Evolutionary conservation across 1,140 invertebrate species (phyloP), one percentile per base, ranked within the genome.

Genomic region (Drusus annulatus): DNA sequence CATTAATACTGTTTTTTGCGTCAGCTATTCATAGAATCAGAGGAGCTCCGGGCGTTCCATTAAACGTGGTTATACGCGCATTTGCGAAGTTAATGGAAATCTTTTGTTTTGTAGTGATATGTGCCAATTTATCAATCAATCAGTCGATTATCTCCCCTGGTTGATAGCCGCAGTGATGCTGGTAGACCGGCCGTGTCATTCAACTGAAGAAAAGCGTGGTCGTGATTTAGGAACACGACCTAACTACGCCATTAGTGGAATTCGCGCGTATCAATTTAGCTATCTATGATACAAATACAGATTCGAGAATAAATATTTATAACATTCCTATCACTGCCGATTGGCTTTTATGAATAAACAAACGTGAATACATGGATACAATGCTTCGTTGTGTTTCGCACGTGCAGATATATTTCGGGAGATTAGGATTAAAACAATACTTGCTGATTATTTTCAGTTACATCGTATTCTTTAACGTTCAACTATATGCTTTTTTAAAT

Each of bases 41-140:
- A 36, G 36, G 6, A 28, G 23, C 62, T 65, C 23, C 62, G 13
- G 62, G 62, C 23, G 28, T 65, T 65, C n/a, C 7, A 17, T 15
- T 28, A n/a, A 16, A 65, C 3, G 25, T 45, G 62, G 16, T 65
- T 28, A 7, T 25, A 65, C 21, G 1, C 23, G n/a, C 13, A 28
- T n/a, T 36, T 16, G 25, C 5, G 13, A 10, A 65, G 8, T 16
- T 65, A 65, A 65, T 65, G 68, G 36, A 45, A 51, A 31, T 28
- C 68, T 58, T 74, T 74, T 74, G 71, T 74, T 74, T 56, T 16
- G 23, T 56, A 16, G 68, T 51, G 25, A 54, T 74, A 5, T 74
- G 71, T 56, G 52, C 50, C 71, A 74, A 74, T 74, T 74, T 74
- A 74, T 74, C 71, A 74, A 74, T 74, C 71, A 54, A 74, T 74